Evolutionary conservation across 2,797 vertebrate species (phyloP), one percentile per base, ranked within the genome.

Genomic region (Sebastes vulpes): DNA sequence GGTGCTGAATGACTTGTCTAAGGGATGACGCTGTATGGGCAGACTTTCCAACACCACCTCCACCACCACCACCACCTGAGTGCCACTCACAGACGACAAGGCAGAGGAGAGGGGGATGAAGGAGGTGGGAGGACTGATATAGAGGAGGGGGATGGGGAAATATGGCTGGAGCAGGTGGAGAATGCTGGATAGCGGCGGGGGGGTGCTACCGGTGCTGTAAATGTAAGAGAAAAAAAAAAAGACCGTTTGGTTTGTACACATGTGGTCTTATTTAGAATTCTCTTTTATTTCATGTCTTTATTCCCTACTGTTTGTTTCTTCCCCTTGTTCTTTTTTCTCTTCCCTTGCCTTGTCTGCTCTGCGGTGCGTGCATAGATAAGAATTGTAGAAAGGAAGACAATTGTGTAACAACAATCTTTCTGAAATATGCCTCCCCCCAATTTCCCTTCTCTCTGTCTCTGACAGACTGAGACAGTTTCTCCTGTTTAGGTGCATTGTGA

Each of bases 401-500:
- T 79, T 70, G 70, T 83, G 81, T 81, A 91, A 87, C 79, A 83
- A 84, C 82, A 70, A 29, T 89, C 72, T 83, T 87, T 84, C 66
- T 89, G 73, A 92, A 91, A 90, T 56, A 78, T 77, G 64, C 86
- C 88, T 75, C 85, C 73, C 74, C 60, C 57, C 53, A 75, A 71
- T 80, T 75, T 77, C 70, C 72, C 75, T 69, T 81, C 63, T 84
- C 69, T 84, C 65, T 78, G 72, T 82, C 58, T 86, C 72, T 83
- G 57, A 64, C 88, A 77, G 83, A 76, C 79, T 74, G 80, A 94
- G 85, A 92, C 83, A 82, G 77, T 88, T 83, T 87, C 81, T 92
- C 90, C 85, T 92, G 90, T 94, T 94, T 92, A 95, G 93, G 91
- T 94, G 90, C 89, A 94, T 91, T 91, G 88, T 93, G 93, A 89